These are phyloP conservation scores for Coregonus sp. DNA, from an alignment of 2,797 vertebrate species.

Conservation along the genomic window DNA sequence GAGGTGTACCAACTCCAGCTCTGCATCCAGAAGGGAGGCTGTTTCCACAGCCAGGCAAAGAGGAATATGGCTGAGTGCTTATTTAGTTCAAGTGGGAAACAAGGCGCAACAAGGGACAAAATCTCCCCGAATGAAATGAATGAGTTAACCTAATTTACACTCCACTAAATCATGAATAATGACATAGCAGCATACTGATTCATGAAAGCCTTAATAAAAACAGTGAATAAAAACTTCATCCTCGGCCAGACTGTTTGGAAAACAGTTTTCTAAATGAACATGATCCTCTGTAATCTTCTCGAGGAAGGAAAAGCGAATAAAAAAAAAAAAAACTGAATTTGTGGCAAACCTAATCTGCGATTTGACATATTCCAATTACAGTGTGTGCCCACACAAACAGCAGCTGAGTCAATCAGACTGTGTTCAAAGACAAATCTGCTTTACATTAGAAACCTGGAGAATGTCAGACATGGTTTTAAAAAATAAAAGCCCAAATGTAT, in stretches of 20 bases:
- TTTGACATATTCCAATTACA: background rate
- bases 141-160: background rate
- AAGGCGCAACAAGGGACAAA: constrained; percentile 23
- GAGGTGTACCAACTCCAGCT: constrained; percentile 50
- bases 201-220: too few species aligned
- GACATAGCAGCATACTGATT: too few species aligned
- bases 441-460: constrained; percentile 2
- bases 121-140: constrained; percentile 2
- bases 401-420: background rate
- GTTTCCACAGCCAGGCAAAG: constrained; percentile 62
- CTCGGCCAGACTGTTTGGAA: background rate
- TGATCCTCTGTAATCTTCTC: background rate
- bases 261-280: background rate
- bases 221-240: too few species aligned
- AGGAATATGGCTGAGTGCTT: constrained; percentile 75
- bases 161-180: background rate
- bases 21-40: too few species aligned
- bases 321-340: background rate
- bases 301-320: background rate
- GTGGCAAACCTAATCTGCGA: background rate
- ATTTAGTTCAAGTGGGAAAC: constrained; percentile 68
- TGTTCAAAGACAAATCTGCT: constrained; percentile 5
- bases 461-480: background rate
- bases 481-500: constrained; percentile 16
- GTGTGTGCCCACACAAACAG: background rate